Evolutionary conservation across 2,888 invertebrate species (phyloP), one percentile per base, ranked within the genome.

Genomic region (Zonitis immaculata): DNA sequence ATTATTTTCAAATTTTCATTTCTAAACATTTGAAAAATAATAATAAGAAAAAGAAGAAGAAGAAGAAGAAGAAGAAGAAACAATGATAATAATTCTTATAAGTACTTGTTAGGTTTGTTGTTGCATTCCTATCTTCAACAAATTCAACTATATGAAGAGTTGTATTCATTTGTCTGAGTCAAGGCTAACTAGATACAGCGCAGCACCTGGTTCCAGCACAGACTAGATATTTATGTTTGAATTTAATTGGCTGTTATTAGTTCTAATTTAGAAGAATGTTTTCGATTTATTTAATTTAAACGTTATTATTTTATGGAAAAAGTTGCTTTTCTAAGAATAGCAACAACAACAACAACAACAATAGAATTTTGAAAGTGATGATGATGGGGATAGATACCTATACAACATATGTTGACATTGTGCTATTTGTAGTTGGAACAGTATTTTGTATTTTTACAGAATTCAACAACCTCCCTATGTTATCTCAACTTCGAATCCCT

Each of bases 101-200:
- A 25, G 49, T 43, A 47, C 49, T 25, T 32, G 54, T 44, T 47
- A 50, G 50, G 47, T 54, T 35, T 35, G 20, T 44, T 20, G 50
- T 50, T 54, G 47, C 54, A 54, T 54, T 54, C 54, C 54, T 44
- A n/a, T n/a, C n/a, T n/a, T n/a, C n/a, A 35, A 54, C 54, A 54
- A 54, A 54, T 54, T 54, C 54, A 54, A 54, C 50, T n/a, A n/a
- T 50, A 54, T 54, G 51, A 54, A 54, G 47, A 42, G 53, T 45
- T 47, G 50, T 47, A 54, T 57, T 57, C 56, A 57, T 57, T 51
- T 57, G 53, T 57, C 44, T 20, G 49, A 53, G 28, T 46, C 56
- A 57, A 57, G 56, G 56, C 44, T 48, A 51, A 54, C 53, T 45
- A 46, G 51, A 42, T 44, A 16, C 44, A 49, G 35, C 56, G 12